These are phyloP conservation scores for Agonopterix arenella DNA, from an alignment of 2,888 invertebrate species.

Conservation along the genomic window DNA sequence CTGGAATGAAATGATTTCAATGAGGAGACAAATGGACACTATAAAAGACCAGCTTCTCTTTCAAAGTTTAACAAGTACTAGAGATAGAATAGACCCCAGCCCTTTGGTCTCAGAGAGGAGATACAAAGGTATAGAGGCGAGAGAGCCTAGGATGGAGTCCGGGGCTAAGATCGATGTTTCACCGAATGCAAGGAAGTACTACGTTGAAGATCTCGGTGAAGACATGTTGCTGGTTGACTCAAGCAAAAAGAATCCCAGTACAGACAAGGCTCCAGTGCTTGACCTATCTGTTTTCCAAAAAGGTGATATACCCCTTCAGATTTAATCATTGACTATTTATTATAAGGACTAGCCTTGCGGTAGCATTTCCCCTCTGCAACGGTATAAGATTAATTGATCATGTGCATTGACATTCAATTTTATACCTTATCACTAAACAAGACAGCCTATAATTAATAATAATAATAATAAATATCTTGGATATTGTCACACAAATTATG, in stretches of 20 bases:
- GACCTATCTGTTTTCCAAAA: constrained; percentile 40
- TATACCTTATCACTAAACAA: too few species aligned
- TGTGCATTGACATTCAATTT: too few species aligned
- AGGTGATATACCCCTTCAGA: constrained; percentile 30
- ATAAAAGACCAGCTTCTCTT: constrained; percentile 52
- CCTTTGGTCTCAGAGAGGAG: constrained; percentile 35
- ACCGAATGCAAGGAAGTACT: constrained; percentile 41
- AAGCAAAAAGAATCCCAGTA: constrained; percentile 47
- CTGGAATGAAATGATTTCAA: constrained; percentile 60
- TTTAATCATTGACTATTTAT: too few species aligned
- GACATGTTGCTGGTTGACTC: constrained; percentile 59
- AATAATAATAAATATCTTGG: too few species aligned
- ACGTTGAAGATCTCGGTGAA: constrained; percentile 58
- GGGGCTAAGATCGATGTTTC: constrained; percentile 22
- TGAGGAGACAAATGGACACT: constrained; percentile 54
- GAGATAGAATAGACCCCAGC: constrained; percentile 39
- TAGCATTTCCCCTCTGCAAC: too few species aligned
- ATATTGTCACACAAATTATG: too few species aligned
- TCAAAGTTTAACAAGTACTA: constrained; percentile 29
- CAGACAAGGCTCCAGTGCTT: constrained; percentile 32
- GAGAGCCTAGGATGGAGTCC: constrained; percentile 40
- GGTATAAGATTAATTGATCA: too few species aligned
- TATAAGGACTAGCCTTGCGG: too few species aligned
- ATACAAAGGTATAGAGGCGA: constrained; percentile 24
- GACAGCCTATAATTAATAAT: too few species aligned